phyloP scores from a whole-genome alignment of 2,113 vertebrate species.

The Calypte anna region DNA sequence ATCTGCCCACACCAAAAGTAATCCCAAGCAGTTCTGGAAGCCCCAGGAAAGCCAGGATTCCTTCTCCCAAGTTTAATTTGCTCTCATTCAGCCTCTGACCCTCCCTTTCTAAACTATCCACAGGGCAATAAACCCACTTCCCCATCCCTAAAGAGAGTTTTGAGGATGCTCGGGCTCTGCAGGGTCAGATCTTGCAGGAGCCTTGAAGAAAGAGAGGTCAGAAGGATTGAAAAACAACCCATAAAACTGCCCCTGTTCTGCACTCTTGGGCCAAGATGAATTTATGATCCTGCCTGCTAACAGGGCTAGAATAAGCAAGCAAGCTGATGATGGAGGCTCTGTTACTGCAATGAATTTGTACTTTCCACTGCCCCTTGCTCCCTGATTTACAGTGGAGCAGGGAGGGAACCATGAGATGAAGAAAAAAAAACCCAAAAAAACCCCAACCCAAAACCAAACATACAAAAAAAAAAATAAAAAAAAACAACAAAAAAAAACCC shows the following conservation, averaged over 20 bases:
- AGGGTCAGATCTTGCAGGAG: background rate
- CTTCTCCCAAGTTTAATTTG: background rate
- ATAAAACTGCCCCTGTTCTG: background rate
- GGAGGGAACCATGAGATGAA: background rate
- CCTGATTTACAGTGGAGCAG: conserved; percentile 48
- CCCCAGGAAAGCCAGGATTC: background rate
- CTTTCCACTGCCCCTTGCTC: conserved; percentile 8
- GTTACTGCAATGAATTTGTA: conserved; percentile 1
- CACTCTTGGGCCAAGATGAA: background rate
- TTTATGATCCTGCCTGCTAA: background rate
- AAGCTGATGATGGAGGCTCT: background rate
- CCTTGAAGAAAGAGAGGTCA: background rate
- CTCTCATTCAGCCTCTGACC: background rate
- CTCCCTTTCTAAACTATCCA: background rate
- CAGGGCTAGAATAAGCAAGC: background rate
- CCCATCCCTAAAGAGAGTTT: background rate
- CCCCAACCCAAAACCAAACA: too few relatives aligned
- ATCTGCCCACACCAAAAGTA: background rate
- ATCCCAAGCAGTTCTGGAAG: background rate
- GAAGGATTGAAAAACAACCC: background rate
- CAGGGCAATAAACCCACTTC: background rate
- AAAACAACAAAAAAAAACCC: too few relatives aligned
- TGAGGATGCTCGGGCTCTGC: background rate
- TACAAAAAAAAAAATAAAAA: background rate
- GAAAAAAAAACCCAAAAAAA: background rate